These are phyloP conservation scores for Hirtodrosophila trivittata DNA, from an alignment of 2,888 invertebrate species.

Conservation along the genomic window DNA sequence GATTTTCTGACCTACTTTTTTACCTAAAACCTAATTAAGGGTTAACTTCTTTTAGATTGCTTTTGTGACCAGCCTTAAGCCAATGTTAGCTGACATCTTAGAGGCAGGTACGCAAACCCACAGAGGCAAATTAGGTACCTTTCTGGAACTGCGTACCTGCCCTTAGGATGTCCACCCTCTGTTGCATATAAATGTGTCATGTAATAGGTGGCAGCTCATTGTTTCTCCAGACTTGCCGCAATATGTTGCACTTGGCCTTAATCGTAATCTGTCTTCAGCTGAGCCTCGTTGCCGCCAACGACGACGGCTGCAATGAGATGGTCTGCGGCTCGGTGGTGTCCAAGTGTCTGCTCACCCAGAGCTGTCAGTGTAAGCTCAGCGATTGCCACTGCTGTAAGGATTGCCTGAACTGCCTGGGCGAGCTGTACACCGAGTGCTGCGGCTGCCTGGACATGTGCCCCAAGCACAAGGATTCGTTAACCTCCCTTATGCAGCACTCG, in stretches of 20 bases:
- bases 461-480: constrained; percentile 86
- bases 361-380: constrained; percentile 95
- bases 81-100: constrained; percentile 30
- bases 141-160: too few relatives aligned
- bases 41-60: constrained; percentile 66
- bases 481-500: constrained; percentile 87
- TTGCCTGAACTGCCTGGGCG: constrained; percentile 94
- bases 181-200: too few relatives aligned
- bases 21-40: constrained; percentile 11
- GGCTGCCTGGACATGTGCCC: constrained; percentile 87
- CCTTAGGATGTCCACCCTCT: too few relatives aligned
- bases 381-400: constrained; percentile 96
- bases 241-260: constrained; percentile 9
- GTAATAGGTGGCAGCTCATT: too few relatives aligned
- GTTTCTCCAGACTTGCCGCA: too few relatives aligned
- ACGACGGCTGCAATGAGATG: constrained; percentile 77
- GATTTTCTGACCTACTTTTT: neutral
- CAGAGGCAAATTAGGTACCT: too few relatives aligned
- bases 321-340: constrained; percentile 95
- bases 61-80: constrained; percentile 34
- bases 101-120: too few relatives aligned
- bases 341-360: constrained; percentile 97
- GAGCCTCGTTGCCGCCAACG: constrained; percentile 28
- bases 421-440: constrained; percentile 93
- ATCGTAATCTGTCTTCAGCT: constrained; percentile 12